Conservation (phyloP, 2,888 invertebrate genomes). For the Drosophila mimetica region DNA sequence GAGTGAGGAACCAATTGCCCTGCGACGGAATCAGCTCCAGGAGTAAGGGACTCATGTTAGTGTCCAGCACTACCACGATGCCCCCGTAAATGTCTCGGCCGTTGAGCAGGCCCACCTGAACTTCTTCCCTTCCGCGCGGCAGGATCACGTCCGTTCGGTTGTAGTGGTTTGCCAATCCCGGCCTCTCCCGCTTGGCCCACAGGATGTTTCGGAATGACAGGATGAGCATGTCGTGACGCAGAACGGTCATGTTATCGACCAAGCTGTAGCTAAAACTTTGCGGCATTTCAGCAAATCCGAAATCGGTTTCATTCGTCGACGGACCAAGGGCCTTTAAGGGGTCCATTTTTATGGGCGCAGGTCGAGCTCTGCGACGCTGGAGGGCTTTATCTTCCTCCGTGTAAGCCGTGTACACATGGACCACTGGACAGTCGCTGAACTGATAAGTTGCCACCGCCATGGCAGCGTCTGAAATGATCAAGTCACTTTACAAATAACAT, state of each 20-base stretch:
- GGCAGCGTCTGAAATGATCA: slow-evolving; percentile 43
- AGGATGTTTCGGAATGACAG: slow-evolving; percentile 33
- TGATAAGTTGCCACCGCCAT: slow-evolving; percentile 28
- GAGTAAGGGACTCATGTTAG: not conserved
- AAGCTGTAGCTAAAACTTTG: not conserved
- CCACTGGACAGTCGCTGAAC: slow-evolving; percentile 38
- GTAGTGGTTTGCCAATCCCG: not conserved
- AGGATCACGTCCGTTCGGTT: slow-evolving; percentile 9
- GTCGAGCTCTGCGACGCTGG: slow-evolving; percentile 25
- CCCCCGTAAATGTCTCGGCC: not conserved
- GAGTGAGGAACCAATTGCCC: slow-evolving; percentile 50
- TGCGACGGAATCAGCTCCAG: slow-evolving; percentile 7
- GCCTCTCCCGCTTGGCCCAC: slow-evolving; percentile 22
- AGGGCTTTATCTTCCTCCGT: slow-evolving; percentile 25
- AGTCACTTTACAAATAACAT: not conserved
- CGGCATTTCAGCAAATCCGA: not conserved
- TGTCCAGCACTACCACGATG: slow-evolving; percentile 4
- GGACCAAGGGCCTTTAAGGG: not conserved
- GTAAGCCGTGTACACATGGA: slow-evolving; percentile 62
- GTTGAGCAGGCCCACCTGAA: slow-evolving; percentile 4
- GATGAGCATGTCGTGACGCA: slow-evolving; percentile 30
- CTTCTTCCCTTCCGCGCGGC: not conserved
- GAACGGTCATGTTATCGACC: slow-evolving; percentile 6
- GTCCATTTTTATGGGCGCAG: not conserved
- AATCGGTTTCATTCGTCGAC: not conserved